Conservation (phyloP, 2,888 invertebrate species). For the Drosophila dives region DNA sequence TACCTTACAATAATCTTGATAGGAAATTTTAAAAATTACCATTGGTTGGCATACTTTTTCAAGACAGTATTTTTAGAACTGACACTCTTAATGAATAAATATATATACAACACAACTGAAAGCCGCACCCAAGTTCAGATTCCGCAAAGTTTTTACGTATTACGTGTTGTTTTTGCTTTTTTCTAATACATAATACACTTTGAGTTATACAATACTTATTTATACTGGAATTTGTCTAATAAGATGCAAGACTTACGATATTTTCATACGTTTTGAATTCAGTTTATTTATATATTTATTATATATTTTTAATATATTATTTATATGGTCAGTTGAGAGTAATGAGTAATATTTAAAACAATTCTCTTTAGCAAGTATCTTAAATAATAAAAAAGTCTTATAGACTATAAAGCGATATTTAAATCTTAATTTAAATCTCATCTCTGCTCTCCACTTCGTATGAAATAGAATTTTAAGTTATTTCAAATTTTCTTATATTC, state of each 20-base stretch:
- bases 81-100: background rate
- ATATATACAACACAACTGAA: background rate
- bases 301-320: no score
- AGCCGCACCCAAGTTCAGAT: conserved; percentile 1
- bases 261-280: background rate
- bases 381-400: background rate
- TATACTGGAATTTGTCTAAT: background rate
- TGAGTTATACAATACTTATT: background rate
- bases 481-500: background rate
- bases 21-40: background rate
- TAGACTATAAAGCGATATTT: background rate
- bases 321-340: no score
- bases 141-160: background rate
- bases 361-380: background rate
- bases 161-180: background rate
- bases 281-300: no score
- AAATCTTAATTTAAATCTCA: background rate
- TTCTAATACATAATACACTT: background rate
- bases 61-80: background rate
- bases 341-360: background rate
- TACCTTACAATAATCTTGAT: no score
- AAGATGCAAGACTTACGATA: background rate
- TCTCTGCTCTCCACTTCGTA: background rate
- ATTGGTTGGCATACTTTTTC: background rate
- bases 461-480: background rate